Evolutionary conservation across 2,797 vertebrate genomes (phyloP).

Genomic region (Hippoglossus hippoglossus): DNA sequence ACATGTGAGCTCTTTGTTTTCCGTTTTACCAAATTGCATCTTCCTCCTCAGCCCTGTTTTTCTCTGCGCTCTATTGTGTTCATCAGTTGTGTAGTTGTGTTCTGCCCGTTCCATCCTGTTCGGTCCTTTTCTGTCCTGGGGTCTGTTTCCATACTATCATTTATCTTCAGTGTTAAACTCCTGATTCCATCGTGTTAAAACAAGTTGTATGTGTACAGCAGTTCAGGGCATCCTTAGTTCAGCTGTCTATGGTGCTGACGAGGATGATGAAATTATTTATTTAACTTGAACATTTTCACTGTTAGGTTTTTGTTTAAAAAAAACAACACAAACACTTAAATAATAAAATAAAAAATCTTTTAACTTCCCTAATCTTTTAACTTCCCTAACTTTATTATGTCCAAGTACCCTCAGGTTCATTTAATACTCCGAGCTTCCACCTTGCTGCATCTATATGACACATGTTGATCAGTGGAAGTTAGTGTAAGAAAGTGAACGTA

Average conservation of each 20-base stretch:
- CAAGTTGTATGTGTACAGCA: background rate
- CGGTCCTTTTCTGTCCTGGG: background rate
- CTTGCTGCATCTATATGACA: background rate
- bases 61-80: background rate
- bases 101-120: background rate
- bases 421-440: background rate
- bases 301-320: background rate
- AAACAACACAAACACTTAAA: background rate
- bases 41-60: slow-evolving; percentile 15
- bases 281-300: background rate
- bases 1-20: slow-evolving; percentile 85
- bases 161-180: background rate
- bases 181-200: background rate
- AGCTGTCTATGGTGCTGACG: slow-evolving; percentile 13
- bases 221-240: background rate
- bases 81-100: background rate
- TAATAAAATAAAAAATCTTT: background rate
- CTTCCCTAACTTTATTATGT: too few species aligned
- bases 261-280: background rate
- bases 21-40: slow-evolving; percentile 22
- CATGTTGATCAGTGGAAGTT: background rate
- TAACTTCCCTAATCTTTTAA: background rate
- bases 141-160: background rate
- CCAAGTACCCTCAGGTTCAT: background rate
- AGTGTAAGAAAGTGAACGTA: background rate